Evolutionary conservation across 2,888 invertebrate species (phyloP).

Genomic region (Caenorhabditis sp.): DNA sequence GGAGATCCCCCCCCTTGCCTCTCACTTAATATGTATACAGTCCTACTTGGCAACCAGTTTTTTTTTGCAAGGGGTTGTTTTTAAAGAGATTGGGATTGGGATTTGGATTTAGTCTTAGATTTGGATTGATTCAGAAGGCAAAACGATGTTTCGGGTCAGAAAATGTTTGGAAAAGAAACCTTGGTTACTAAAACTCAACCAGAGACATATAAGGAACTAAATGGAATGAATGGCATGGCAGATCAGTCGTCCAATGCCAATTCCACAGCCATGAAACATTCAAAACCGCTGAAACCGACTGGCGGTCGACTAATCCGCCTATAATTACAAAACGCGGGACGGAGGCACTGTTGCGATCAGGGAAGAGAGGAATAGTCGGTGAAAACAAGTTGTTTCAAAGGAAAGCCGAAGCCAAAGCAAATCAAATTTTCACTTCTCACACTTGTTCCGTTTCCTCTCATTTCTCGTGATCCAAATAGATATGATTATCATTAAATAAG

Average conservation of each 20-base stretch:
- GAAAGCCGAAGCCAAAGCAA: too few species aligned
- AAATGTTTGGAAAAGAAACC: slow-evolving; percentile 23
- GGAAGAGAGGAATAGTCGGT: slow-evolving; percentile 4
- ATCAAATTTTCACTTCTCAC: too few species aligned
- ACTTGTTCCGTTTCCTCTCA: too few species aligned
- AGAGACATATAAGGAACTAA: slow-evolving; percentile 4
- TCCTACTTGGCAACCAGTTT: slow-evolving; percentile 54
- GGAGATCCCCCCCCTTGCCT: slow-evolving; percentile 26
- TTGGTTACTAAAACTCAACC: neutral
- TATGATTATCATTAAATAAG: too few species aligned
- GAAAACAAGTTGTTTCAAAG: slow-evolving; percentile 17
- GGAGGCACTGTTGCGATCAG: slow-evolving; percentile 24
- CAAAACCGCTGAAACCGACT: slow-evolving; percentile 7
- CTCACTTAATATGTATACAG: slow-evolving; percentile 54
- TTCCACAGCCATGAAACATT: slow-evolving; percentile 2
- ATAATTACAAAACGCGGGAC: slow-evolving; percentile 38
- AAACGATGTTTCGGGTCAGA: too few species aligned
- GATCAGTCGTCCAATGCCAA: neutral
- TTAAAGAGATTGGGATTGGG: too few species aligned
- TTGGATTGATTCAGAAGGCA: too few species aligned
- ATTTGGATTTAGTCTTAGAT: too few species aligned
- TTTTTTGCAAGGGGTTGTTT: slow-evolving; percentile 5
- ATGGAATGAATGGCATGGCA: slow-evolving; percentile 17
- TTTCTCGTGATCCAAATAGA: too few species aligned
- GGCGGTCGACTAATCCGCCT: slow-evolving; percentile 38